phyloP scores from a whole-genome alignment of 2,888 invertebrate genomes.

The Hyalella azteca region DNA sequence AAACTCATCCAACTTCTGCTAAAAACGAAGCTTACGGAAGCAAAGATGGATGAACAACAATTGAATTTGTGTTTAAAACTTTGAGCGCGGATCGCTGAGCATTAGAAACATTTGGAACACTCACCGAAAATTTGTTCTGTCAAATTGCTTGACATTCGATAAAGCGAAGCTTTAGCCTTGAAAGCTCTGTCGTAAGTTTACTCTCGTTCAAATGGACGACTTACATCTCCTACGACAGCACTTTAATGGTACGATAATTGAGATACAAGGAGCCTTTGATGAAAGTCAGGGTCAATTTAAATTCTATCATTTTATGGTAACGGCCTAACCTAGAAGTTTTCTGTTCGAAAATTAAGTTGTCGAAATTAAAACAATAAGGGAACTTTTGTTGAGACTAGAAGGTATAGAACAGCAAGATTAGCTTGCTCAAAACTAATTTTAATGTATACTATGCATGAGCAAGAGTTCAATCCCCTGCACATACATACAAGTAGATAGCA shows the following conservation, averaged over 20 bases:
- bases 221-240: neutral
- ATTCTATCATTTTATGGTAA: no score
- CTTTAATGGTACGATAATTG: neutral
- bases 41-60: neutral
- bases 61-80: conserved; percentile 13
- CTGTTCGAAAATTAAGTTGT: no score
- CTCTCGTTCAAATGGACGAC: neutral
- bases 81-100: neutral
- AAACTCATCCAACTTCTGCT: neutral
- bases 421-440: no score
- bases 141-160: neutral
- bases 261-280: neutral
- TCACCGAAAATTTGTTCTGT: neutral
- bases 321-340: no score
- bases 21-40: neutral
- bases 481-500: no score
- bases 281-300: neutral
- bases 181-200: neutral
- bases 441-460: no score
- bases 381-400: no score
- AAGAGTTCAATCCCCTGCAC: no score
- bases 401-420: no score
- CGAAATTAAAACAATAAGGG: no score
- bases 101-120: neutral
- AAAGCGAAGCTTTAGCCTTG: neutral